Base-by-base conservation (phyloP, 2,888 invertebrate species). In the Notodonta ziczac region DNA sequence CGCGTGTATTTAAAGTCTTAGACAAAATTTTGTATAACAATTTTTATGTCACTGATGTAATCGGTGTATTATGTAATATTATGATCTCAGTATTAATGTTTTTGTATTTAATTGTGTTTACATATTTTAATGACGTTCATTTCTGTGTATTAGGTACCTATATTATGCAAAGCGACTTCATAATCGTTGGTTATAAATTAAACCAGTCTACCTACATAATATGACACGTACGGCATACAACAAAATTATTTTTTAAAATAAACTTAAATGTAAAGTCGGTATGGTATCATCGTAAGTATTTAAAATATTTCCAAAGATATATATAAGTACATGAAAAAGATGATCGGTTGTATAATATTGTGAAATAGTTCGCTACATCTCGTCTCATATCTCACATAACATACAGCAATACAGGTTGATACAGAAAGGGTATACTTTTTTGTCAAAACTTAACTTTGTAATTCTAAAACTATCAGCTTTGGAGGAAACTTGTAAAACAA, bases 41-140 rank as follows among this genome's bases (percentile, higher is more conserved):
- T 35, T 53, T 35, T 53, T 16, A 16, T 13, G 35, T 2, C 65
- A 57, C 81, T 80, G 82, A 84, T 85, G 69, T 74, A 73, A 84
- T 85, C 81, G 71, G 83, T 75, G 62, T 73, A 73, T 69, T 75
- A 66, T 70, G 65, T 76, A 70, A 69, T 74, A 70, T 24, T 24
- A 70, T 85, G 87, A 87, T 87, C 86, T 87, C 85, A 86, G 74
- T 73, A 72, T 77, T 74, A 68, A 58, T 62, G 16, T 56, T 42
- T n/a, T 44, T 56, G 39, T 35, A 14, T 54, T 54, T n/a, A 54
- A 54, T 54, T 75, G 69, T 80, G 68, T 63, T 57, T 67, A 62
- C 69, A 65, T 71, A 64, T 66, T 69, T 64, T 63, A 63, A 66
- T 64, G 59, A 67, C 63, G 44, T 62, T 63, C 60, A 62, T 67